Conservation (phyloP, 2,113 vertebrate species). For the Steatornis caripensis region DNA sequence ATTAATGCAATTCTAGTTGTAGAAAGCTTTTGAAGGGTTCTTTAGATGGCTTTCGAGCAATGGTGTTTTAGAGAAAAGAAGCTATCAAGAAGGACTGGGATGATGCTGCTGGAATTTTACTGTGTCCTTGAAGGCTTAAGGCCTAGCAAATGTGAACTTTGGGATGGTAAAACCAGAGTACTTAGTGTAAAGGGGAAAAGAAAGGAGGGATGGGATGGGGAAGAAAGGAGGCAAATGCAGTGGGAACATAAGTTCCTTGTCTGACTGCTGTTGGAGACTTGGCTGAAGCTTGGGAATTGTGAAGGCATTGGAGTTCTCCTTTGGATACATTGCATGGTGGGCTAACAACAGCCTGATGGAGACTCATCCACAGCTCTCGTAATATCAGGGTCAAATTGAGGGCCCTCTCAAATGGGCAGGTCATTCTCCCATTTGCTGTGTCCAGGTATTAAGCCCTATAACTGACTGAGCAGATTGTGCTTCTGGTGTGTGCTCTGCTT, state of each 20-base stretch:
- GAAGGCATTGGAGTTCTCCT: neutral
- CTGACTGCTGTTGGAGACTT: neutral
- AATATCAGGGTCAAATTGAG: neutral
- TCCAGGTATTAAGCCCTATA: neutral
- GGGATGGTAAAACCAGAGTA: neutral
- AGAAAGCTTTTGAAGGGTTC: neutral
- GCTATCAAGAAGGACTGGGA: neutral
- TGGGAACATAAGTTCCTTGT: neutral
- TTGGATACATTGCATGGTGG: neutral
- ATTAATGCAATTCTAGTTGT: neutral
- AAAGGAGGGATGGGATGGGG: neutral
- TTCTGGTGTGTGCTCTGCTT: neutral
- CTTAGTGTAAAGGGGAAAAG: neutral
- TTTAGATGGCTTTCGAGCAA: neutral
- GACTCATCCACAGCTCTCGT: neutral
- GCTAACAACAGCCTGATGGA: neutral
- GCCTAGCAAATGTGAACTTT: neutral
- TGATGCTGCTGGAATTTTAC: neutral
- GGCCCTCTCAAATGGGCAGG: neutral
- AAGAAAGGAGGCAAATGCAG: neutral
- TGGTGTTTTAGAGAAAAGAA: neutral
- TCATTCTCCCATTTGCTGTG: neutral
- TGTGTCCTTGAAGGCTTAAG: neutral
- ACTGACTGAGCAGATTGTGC: neutral
- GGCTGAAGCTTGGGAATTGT: neutral